Evolutionary conservation across 1,140 invertebrate species (phyloP), one percentile per base, ranked within the genome.

Genomic region (Camponotus vicinus): DNA sequence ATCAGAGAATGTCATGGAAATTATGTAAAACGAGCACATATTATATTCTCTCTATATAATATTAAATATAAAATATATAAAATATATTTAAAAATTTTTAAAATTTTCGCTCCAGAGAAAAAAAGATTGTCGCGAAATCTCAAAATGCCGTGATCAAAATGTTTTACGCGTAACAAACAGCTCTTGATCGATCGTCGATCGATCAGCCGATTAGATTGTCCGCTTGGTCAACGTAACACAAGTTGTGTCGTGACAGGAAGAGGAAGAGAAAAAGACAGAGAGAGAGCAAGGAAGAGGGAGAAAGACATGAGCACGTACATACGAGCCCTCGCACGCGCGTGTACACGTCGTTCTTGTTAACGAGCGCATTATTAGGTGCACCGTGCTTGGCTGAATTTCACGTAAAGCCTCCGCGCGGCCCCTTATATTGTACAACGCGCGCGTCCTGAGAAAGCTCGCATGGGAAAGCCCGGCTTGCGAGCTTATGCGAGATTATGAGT

Each of bases 401-500:
- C 88, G 91, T 90, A 93, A 86, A 92, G 91, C 91, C 90, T 85
- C 13, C 45, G 40, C 82, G n/a, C 87, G 75, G 88, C 52, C 88
- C 89, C 88, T 91, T 88, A 83, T 88, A 52, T 52, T 52, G 49
- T 52, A 88, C 87, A 80, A 85, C 69, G 66, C 91, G 64, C 91
- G 89, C 83, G 83, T 52, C 49, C 61, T 34, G 78, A 88, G 89
- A 88, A 92, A 87, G 88, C 91, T 92, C 92, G 92, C 93, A 94
- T 95, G 94, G 93, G 94, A 95, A 95, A 94, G 92, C 92, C 92
- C 93, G 92, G 92, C 91, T 93, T 95, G 94, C 93, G 91, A 93
- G 93, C 93, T 93, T 94, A 93, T 88, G 92, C 88, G 93, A 94
- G 94, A 95, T 95, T 95, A 94, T 92, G 93, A 95, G 92, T 94